phyloP scores from a whole-genome alignment of 2,888 invertebrate genomes.

The Phengaris arion region DNA sequence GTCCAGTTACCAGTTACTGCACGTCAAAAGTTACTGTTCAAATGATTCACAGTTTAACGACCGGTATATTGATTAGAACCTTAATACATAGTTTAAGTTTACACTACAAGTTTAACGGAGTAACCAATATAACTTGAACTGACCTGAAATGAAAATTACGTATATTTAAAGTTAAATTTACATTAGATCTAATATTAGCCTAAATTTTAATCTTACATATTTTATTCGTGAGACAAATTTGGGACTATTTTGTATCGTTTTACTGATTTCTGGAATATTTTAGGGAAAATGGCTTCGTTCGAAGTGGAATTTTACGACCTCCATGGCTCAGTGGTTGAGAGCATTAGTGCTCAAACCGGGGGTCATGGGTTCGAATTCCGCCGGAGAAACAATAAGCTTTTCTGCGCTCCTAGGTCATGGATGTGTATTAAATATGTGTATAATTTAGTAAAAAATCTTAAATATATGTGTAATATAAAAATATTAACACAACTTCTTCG shows the following conservation, averaged over 20 bases:
- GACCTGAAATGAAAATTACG: not conserved
- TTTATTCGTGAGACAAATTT: not conserved
- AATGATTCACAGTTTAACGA: conserved; percentile 3
- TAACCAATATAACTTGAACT: not conserved
- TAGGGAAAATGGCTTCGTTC: not conserved
- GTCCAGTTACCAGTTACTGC: conserved; percentile 1
- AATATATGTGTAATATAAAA: too few relatives aligned
- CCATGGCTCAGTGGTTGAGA: too few relatives aligned
- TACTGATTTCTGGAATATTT: not conserved
- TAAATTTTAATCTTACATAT: not conserved
- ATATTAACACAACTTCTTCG: too few relatives aligned
- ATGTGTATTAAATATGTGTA: too few relatives aligned
- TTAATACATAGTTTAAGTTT: not conserved
- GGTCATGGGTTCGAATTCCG: too few relatives aligned
- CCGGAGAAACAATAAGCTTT: too few relatives aligned
- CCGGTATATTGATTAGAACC: not conserved
- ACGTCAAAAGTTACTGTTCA: conserved; percentile 16
- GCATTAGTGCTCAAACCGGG: too few relatives aligned
- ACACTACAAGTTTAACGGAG: not conserved
- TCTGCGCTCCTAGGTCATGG: too few relatives aligned
- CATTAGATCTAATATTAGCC: not conserved
- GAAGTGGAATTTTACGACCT: too few relatives aligned
- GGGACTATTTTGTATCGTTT: not conserved
- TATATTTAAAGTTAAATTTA: not conserved
- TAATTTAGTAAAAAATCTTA: too few relatives aligned